Percentiles rank a stretch among this genome's conserved stretches.
Evolutionary conservation across 2,797 vertebrate species (phyloP).

Genomic region (Notamacropus eugenii): DNA sequence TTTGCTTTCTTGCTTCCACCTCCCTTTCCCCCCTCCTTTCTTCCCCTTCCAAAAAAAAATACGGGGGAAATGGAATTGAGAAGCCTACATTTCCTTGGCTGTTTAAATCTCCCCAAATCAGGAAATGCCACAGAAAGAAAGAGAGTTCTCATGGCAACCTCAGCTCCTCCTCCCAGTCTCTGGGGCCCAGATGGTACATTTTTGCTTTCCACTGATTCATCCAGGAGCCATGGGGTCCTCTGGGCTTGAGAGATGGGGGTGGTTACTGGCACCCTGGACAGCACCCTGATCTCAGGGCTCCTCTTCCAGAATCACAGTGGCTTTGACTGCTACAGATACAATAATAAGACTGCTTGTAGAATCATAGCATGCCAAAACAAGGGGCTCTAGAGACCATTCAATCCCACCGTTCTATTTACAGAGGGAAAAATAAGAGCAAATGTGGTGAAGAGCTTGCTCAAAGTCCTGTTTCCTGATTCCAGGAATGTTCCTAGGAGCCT

Average conservation of each 20-base stretch:
- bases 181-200: conserved; percentile 73
- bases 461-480: not conserved
- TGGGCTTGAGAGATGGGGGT: not conserved
- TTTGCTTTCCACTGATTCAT: conserved; percentile 40
- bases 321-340: not conserved
- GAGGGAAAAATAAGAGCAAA: not conserved
- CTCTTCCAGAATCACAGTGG: not conserved
- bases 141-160: conserved; percentile 78
- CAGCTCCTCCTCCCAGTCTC: conserved; percentile 63
- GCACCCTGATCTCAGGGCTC: not conserved
- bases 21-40: conserved; percentile 72
- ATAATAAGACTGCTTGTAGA: not conserved
- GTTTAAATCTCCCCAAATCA: conserved; percentile 79
- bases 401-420: not conserved
- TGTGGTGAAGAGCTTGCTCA: not conserved
- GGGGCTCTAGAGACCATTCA: not conserved
- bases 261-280: not conserved
- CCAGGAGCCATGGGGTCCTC: conserved; percentile 23
- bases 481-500: not conserved
- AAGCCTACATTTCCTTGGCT: conserved; percentile 72
- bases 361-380: not conserved
- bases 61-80: conserved; percentile 75
- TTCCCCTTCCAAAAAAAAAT: conserved; percentile 79
- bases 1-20: conserved; percentile 44
- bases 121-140: conserved; percentile 76